These are phyloP conservation scores for Platysternon megacephalum DNA, from an alignment of 2,113 vertebrate genomes.

Conservation along the genomic window DNA sequence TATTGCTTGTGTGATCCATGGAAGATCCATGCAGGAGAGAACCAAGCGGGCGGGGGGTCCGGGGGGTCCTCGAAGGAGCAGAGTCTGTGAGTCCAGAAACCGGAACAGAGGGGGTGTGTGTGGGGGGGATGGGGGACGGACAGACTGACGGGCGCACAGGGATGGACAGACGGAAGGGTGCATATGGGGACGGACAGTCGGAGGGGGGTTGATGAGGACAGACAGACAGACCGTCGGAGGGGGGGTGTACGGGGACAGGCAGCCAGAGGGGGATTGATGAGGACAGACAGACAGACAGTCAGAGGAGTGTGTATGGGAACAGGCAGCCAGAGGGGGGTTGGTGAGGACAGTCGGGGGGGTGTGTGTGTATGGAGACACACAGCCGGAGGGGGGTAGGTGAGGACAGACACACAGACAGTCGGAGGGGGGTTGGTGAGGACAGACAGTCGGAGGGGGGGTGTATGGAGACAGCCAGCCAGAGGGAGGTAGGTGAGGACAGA, in stretches of 20 bases:
- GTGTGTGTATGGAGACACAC: not conserved
- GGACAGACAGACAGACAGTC: not conserved
- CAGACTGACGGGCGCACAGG: not conserved
- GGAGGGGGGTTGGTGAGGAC: not conserved
- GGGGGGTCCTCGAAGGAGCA: not conserved
- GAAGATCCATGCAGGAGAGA: constrained; percentile 29
- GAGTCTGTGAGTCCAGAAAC: not conserved
- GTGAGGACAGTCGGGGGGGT: too few relatives aligned
- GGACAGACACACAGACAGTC: not conserved
- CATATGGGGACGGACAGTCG: not conserved
- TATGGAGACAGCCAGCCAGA: not conserved
- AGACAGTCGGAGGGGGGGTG: not conserved
- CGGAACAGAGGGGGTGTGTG: not conserved
- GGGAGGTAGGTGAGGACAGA: constrained; percentile 38
- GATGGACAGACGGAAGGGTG: too few relatives aligned
- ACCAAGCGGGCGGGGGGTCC: not conserved
- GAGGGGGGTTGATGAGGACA: not conserved
- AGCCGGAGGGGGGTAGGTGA: not conserved
- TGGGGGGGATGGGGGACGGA: not conserved
- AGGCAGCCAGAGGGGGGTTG: not conserved
- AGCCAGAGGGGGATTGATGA: too few relatives aligned
- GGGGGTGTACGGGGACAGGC: too few relatives aligned
- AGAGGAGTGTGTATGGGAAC: not conserved
- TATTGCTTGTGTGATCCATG: constrained; percentile 33
- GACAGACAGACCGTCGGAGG: too few relatives aligned